Conservation (phyloP, 2,888 invertebrate species). For the Antitype chi region DNA sequence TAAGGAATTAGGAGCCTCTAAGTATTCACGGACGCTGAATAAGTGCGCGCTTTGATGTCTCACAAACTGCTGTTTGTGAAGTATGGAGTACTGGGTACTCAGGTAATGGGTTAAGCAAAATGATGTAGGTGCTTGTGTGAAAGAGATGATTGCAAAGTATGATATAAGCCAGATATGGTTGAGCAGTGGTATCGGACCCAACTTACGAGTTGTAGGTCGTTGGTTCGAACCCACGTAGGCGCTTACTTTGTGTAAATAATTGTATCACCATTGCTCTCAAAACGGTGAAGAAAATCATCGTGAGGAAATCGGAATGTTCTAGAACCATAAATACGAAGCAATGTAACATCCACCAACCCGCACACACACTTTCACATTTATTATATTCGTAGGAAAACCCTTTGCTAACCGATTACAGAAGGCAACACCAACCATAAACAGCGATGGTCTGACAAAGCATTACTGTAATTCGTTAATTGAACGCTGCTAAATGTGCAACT, state of each 20-base stretch:
- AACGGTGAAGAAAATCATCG: no score
- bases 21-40: conserved; percentile 58
- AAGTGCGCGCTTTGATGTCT: conserved; percentile 65
- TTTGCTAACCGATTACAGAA: neutral
- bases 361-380: no score
- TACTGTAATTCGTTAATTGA: conserved; percentile 64
- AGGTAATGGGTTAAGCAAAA: conserved; percentile 36
- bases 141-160: neutral
- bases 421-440: conserved; percentile 17
- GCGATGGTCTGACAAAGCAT: conserved; percentile 38
- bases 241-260: no score
- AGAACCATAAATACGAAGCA: no score
- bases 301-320: no score
- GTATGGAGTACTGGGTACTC: conserved; percentile 38
- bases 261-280: no score
- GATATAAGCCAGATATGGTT: neutral
- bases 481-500: conserved; percentile 68
- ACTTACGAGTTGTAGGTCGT: no score
- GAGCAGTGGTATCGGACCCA: no score
- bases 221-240: no score
- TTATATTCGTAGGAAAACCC: no score
- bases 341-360: no score
- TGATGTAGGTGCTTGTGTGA: neutral
- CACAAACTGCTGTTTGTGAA: conserved; percentile 48
- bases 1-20: conserved; percentile 67